Base-by-base conservation (phyloP, 1,140 invertebrate species). In the Musca domestica region DNA sequence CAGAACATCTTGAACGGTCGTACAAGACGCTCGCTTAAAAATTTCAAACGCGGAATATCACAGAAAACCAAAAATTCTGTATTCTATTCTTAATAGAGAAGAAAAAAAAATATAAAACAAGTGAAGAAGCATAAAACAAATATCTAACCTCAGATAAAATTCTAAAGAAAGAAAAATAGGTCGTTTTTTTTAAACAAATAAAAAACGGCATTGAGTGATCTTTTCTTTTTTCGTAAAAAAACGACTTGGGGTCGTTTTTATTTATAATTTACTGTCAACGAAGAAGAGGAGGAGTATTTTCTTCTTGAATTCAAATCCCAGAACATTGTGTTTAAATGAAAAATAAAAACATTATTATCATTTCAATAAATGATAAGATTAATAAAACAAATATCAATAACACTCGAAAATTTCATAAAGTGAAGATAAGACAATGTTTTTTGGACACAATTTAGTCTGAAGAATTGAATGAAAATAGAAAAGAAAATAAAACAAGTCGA, bases 1-100 rank as follows among this genome's bases (percentile, higher is more conserved):
- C 67, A 68, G 67, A 68, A 68, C 41, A 61, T 68, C 46, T 68
- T 64, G 52, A 68, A 63, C 67, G 23, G n/a, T 64, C 46, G 49
- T 20, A 46, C 41, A 63, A 69, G 67, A 69, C 63, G 46, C 41
- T 52, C 64, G 64, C 47, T 19, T 19, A 10, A 61, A 48, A n/a
- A n/a, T 23, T 19, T 25, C 14, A 1, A 27, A 49, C 25, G 17
- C 22, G 47, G 12, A 65, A 64, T 46, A 46, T 41, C 34, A 41
- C 34, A 41, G 34, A 41, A 41, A 41, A 2, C 2, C 17, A 46
- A 46, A 64, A 64, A 46, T 64, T 64, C n/a, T 30, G 34, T 41
- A 41, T 41, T 41, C 34, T 41, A 41, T 41, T 7, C 34, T 41
- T 41, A 41, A 41, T 41, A 46, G 14, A 19, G 27, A 47, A 41